Percentiles rank a stretch among this genome's conserved stretches.
phyloP scores from a whole-genome alignment of 2,113 vertebrate genomes.

The Prunella himalayana region DNA sequence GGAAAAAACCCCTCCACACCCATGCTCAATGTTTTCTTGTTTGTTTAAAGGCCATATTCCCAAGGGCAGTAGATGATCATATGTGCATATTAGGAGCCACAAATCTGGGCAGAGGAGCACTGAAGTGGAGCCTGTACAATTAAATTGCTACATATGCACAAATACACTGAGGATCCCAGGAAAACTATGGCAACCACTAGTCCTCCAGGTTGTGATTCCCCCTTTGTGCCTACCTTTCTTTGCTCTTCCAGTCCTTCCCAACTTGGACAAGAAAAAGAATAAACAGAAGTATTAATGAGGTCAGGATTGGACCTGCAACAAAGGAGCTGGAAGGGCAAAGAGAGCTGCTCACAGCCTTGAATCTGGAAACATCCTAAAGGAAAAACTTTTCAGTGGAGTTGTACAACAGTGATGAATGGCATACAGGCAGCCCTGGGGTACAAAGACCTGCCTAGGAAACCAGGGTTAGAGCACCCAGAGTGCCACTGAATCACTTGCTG shows the following conservation, averaged over 20 bases:
- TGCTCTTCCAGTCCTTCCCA: neutral
- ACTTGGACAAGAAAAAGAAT: neutral
- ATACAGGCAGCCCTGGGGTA: neutral
- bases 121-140: neutral
- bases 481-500: neutral
- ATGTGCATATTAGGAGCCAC: neutral
- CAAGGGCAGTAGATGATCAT: neutral
- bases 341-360: neutral
- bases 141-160: neutral
- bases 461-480: neutral
- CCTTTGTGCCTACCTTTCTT: neutral
- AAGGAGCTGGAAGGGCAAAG: neutral
- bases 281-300: conserved; percentile 7
- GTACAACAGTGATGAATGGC: neutral
- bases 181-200: neutral
- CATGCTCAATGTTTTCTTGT: neutral
- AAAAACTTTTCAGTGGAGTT: neutral
- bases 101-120: neutral
- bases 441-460: neutral
- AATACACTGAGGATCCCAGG: neutral
- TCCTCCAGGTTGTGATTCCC: neutral
- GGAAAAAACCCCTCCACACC: neutral
- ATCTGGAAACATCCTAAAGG: neutral
- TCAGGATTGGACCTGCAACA: neutral
- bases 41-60: conserved; percentile 4